These are phyloP conservation scores for Sternotherus odoratus DNA, from an alignment of 2,797 vertebrate species.

Conservation along the genomic window DNA sequence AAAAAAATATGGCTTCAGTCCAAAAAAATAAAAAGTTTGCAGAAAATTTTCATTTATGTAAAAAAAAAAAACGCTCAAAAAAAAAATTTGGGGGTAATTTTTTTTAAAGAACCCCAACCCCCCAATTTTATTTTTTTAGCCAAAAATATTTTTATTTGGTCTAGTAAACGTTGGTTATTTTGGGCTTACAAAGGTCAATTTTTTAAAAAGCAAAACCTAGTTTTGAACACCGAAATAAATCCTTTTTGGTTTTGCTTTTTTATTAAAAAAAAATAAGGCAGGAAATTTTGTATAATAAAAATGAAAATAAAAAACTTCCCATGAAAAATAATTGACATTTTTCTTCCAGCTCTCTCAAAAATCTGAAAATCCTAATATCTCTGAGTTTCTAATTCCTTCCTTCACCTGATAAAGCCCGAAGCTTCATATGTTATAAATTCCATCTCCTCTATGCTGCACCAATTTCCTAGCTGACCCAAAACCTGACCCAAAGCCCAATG, in stretches of 20 bases:
- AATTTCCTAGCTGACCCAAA: neutral
- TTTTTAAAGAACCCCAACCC: neutral
- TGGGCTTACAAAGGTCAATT: neutral
- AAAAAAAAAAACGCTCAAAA: too few species aligned
- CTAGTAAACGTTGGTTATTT: neutral
- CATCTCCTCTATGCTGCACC: neutral
- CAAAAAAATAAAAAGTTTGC: neutral
- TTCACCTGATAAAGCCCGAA: neutral
- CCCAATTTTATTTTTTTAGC: too few species aligned
- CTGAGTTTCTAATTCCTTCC: neutral
- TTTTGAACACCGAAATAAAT: neutral
- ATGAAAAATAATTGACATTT: neutral
- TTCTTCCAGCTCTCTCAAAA: neutral
- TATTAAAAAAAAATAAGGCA: neutral
- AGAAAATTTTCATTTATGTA: neutral
- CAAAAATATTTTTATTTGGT: neutral
- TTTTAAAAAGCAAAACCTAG: neutral
- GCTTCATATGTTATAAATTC: neutral
- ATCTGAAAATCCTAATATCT: neutral
- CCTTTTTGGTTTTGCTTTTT: neutral
- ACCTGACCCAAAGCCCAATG: neutral
- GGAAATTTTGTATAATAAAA: neutral
- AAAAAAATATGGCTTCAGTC: neutral
- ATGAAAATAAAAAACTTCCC: too few species aligned
- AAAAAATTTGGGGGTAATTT: too few species aligned